Conservation (phyloP, 2,113 vertebrate genomes). For the Calypte anna region DNA sequence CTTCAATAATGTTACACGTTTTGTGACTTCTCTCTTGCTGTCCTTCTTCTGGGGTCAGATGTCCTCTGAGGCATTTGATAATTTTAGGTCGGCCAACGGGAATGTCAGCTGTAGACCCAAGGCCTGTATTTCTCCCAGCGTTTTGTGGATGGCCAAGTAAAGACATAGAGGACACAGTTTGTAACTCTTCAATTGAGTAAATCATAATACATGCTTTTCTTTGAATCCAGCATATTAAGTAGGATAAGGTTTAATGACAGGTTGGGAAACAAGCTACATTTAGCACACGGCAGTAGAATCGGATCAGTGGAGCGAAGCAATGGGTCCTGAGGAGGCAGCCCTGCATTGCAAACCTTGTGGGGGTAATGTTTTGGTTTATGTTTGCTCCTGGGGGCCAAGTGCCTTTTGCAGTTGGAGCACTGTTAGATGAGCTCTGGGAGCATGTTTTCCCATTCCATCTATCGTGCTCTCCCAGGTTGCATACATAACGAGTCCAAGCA, state of each 20-base stretch:
- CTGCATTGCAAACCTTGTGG: not conserved
- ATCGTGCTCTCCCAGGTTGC: fast-evolving
- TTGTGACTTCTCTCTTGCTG: not conserved
- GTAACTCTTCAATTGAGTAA: not conserved
- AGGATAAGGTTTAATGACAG: not conserved
- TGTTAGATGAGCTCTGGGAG: not conserved
- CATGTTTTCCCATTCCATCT: fast-evolving
- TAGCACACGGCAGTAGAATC: not conserved
- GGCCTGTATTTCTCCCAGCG: not conserved
- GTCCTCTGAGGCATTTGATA: slow-evolving; percentile 4
- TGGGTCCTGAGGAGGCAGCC: not conserved
- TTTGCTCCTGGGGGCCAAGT: not conserved
- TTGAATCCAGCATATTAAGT: not conserved
- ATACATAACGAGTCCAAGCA: not conserved
- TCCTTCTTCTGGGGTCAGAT: not conserved
- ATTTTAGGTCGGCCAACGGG: not conserved
- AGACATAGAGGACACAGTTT: not conserved
- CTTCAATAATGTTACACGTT: not conserved
- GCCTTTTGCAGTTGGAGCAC: not conserved
- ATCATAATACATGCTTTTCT: not conserved
- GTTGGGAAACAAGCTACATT: not conserved
- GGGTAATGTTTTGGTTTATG: not conserved
- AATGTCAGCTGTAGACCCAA: slow-evolving; percentile 32
- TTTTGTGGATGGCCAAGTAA: slow-evolving; percentile 5
- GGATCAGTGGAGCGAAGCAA: not conserved